phyloP scores from a whole-genome alignment of 2,113 vertebrate species.

The Phylloscopus trochiloides region DNA sequence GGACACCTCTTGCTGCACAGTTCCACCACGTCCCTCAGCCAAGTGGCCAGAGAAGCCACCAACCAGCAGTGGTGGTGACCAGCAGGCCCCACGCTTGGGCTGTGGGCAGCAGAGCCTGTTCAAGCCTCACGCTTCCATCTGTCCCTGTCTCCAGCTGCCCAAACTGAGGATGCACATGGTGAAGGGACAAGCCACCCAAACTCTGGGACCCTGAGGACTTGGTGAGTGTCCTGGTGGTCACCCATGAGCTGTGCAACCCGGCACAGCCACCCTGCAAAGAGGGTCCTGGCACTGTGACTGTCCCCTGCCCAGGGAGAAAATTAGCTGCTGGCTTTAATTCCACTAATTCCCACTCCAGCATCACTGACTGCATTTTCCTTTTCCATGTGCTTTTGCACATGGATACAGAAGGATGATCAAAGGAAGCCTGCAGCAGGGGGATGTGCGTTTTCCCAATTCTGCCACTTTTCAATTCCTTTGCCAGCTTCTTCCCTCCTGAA shows the following conservation, averaged over 20 bases:
- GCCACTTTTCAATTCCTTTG: not conserved
- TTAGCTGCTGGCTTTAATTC: not conserved
- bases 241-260: not conserved
- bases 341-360: not conserved
- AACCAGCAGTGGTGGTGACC: not conserved
- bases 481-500: not conserved
- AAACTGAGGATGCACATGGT: accelerated
- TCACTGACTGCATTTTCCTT: not conserved
- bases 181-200: not conserved
- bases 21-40: not conserved
- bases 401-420: not conserved
- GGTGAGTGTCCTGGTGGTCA: not conserved
- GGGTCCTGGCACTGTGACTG: not conserved
- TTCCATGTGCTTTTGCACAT: not conserved
- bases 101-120: not conserved
- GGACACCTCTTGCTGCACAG: not conserved
- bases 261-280: not conserved
- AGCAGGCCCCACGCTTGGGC: not conserved
- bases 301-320: not conserved
- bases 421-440: not conserved
- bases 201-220: not conserved
- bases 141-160: not conserved
- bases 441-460: not conserved
- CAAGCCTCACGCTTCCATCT: not conserved
- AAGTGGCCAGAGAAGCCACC: not conserved